These are phyloP conservation scores for Xestia xanthographa DNA, from an alignment of 2,888 invertebrate genomes.

Conservation along the genomic window DNA sequence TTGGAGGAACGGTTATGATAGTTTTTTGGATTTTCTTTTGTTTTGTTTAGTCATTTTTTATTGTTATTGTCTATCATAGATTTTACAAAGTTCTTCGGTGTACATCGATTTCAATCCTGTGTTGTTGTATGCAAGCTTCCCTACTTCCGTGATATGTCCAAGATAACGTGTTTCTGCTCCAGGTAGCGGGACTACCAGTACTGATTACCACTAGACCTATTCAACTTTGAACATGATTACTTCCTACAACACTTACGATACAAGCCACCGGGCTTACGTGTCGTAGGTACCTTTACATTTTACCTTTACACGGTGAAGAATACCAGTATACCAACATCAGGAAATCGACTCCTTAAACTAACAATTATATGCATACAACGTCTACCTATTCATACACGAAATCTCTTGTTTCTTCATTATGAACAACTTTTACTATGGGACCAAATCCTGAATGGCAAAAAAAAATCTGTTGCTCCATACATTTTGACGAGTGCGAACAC, in stretches of 20 bases:
- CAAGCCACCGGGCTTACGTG: neutral
- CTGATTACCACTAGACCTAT: conserved; percentile 10
- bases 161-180: neutral
- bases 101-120: neutral
- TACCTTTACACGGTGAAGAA: neutral
- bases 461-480: too few relatives aligned
- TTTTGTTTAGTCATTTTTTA: conserved; percentile 1
- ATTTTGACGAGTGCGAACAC: too few relatives aligned
- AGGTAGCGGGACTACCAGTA: conserved; percentile 15
- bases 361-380: too few relatives aligned
- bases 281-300: neutral
- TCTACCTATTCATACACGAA: too few relatives aligned
- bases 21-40: neutral
- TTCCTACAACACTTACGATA: conserved; percentile 7
- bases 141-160: neutral
- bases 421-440: too few relatives aligned
- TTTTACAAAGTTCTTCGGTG: neutral
- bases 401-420: too few relatives aligned
- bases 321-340: too few relatives aligned
- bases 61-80: neutral
- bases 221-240: conserved; percentile 17
- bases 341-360: too few relatives aligned
- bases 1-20: neutral
- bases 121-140: neutral
- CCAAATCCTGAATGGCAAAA: too few relatives aligned